phyloP scores from a whole-genome alignment of 2,888 invertebrate species.

The Caenorhabditis auriculariae region DNA sequence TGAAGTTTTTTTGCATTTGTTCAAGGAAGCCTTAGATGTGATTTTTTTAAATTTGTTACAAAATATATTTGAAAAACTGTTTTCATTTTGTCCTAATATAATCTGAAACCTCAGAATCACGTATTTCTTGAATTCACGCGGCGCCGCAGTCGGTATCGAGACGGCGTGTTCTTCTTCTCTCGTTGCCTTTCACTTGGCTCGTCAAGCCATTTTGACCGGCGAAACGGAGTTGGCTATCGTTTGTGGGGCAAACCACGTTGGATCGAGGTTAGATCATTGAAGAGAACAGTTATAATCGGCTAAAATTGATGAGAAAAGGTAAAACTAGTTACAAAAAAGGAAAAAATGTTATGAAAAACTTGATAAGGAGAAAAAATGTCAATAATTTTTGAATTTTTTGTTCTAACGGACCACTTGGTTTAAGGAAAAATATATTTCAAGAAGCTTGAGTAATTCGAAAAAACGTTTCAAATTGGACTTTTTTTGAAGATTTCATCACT shows the following conservation, averaged over 20 bases:
- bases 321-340: too few species aligned
- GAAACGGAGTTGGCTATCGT: constrained; percentile 73
- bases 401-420: too few species aligned
- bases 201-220: constrained; percentile 76
- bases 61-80: not conserved
- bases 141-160: constrained; percentile 90
- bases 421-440: too few species aligned
- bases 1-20: not conserved
- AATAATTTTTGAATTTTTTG: too few species aligned
- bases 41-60: too few species aligned
- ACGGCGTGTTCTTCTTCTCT: constrained; percentile 94
- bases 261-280: constrained; percentile 33
- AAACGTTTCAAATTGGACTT: too few species aligned
- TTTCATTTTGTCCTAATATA: not conserved
- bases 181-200: constrained; percentile 66
- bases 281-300: constrained; percentile 14
- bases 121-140: constrained; percentile 87
- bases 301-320: not conserved
- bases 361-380: too few species aligned
- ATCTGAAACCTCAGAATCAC: too few species aligned
- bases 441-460: too few species aligned
- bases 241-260: constrained; percentile 56
- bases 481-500: too few species aligned
- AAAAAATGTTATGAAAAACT: too few species aligned
- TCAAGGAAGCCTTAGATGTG: too few species aligned